phyloP scores from a whole-genome alignment of 1,140 invertebrate genomes.

The Leptinotarsa undecemlineata region DNA sequence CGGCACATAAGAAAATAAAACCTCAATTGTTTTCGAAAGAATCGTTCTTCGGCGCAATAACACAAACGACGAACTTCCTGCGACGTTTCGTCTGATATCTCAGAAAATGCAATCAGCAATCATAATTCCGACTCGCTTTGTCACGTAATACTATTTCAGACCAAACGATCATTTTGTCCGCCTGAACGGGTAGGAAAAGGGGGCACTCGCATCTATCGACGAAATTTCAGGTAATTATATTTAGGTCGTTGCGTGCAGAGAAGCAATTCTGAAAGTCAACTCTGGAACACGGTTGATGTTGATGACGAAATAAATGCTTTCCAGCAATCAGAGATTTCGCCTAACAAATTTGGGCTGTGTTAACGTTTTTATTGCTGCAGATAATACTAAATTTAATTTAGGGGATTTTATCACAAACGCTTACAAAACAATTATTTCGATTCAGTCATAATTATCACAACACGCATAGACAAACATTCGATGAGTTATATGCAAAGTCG shows the following conservation, averaged over 20 bases:
- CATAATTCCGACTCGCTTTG: no score
- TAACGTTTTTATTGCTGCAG: slow-evolving; percentile 8
- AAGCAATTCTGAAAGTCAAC: neutral
- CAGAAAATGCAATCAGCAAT: no score
- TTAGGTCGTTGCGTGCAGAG: neutral
- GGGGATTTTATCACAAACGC: slow-evolving; percentile 5
- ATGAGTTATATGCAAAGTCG: no score
- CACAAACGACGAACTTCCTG: no score
- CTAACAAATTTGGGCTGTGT: neutral
- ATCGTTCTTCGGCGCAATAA: no score
- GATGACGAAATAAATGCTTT: slow-evolving; percentile 6
- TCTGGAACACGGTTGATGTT: neutral
- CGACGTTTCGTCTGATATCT: no score
- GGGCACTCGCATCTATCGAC: slow-evolving; percentile 2
- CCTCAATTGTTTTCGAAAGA: no score
- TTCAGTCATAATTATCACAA: neutral
- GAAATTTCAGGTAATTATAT: slow-evolving; percentile 6
- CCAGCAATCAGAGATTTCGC: neutral
- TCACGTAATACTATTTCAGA: no score
- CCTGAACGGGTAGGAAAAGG: neutral
- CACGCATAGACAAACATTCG: neutral
- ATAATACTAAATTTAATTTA: slow-evolving; percentile 7
- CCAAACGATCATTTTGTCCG: no score
- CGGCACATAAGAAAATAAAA: no score
- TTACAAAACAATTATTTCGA: neutral